Evolutionary conservation across 1,140 invertebrate species (phyloP), one percentile per base, ranked within the genome.

Genomic region (Drosophila persimilis): DNA sequence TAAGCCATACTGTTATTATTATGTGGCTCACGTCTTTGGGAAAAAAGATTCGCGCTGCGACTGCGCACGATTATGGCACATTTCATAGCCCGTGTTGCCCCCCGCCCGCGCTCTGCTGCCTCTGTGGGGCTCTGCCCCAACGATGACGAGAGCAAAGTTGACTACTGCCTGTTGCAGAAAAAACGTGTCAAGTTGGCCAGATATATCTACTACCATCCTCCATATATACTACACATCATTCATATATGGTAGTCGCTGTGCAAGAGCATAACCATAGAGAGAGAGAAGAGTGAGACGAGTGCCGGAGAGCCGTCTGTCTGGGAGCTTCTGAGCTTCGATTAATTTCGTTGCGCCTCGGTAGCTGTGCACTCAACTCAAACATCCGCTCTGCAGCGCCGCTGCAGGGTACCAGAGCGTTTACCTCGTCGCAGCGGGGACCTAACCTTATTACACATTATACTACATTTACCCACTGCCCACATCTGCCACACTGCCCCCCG

Each of bases 271-370:
- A 78, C 78, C 69, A 63, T 3, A 39, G 11, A 39, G 35, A 11
- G 31, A 35, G 31, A 35, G 31, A 31, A 29, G 29, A 29, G 29
- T 2, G 29, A 29, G 20, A 20, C 1, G 20, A 20, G 20, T 20
- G 20, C 6, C 7, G 7, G 70, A 53, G 50, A 63, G 54, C 57
- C 67, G 26, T 17, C 6, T 53, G 51, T 35, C 39, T 41, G 51
- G 39, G 39, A 43, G 52, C 67, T 48, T 56, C n/a, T 55, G 41
- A 65, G 69, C 83, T 86, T 86, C 81, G 83, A 86, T 86, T 86
- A 86, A 86, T 78, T 86, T 81, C 77, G 81, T 81, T 88, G 83
- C 81, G 81, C 83, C 83, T 86, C 81, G 83, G 81, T 86, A 81
- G 75, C 81, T 86, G 81, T 74, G 78, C 81, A 86, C 83, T 88